These are phyloP conservation scores for Sarcophaga peregrina DNA, from an alignment of 1,140 invertebrate genomes.

Conservation along the genomic window DNA sequence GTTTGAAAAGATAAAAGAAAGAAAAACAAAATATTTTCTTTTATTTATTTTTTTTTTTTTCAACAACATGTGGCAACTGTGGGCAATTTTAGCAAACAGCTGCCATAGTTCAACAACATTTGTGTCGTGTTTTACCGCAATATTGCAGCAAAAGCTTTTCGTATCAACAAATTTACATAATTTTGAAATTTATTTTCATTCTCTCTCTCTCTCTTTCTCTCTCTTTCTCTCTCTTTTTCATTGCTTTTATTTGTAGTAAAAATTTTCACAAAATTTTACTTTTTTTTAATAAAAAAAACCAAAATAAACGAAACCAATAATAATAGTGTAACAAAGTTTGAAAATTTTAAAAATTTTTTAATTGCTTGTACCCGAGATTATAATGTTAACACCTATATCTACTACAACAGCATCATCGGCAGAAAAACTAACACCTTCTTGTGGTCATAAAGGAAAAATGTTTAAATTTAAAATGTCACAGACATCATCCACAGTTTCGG, in stretches of 20 bases:
- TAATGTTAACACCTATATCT: slow-evolving; percentile 26
- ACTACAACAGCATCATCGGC: not conserved
- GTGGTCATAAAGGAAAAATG: slow-evolving; percentile 30
- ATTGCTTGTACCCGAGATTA: not conserved
- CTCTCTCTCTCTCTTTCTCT: not conserved
- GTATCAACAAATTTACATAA: slow-evolving; percentile 37
- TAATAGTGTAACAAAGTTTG: not conserved
- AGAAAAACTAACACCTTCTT: not conserved
- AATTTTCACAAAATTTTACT: slow-evolving; percentile 27
- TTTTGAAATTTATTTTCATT: slow-evolving; percentile 6
- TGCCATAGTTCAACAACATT: slow-evolving; percentile 38
- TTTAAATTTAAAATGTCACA: slow-evolving; percentile 13
- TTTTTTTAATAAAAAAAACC: not conserved
- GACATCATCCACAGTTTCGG: not conserved
- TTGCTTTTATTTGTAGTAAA: not conserved
- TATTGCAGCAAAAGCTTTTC: slow-evolving; percentile 15
- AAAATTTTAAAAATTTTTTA: not conserved
- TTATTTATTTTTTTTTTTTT: not conserved
- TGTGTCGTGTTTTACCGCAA: slow-evolving; percentile 30
- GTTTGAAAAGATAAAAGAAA: slow-evolving; percentile 31
- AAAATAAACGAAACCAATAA: not conserved
- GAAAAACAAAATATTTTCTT: slow-evolving; percentile 24
- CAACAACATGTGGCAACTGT: not conserved
- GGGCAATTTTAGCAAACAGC: slow-evolving; percentile 15
- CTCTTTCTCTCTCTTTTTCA: not conserved